These are phyloP conservation scores for Dione juno DNA, from an alignment of 2,888 invertebrate species.

Conservation along the genomic window DNA sequence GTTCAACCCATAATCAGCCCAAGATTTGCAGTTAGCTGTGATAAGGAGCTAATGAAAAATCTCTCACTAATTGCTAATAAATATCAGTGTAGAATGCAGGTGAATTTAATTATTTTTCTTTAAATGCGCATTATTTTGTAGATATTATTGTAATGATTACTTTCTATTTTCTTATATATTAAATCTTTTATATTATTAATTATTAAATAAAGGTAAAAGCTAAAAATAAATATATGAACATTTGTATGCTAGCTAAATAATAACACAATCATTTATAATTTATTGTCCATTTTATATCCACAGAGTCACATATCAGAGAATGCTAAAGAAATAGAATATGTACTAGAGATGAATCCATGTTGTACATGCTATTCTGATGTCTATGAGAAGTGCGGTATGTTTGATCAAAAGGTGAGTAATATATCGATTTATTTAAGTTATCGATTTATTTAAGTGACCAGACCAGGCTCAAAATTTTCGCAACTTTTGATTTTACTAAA, in stretches of 20 bases:
- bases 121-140: no score
- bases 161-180: no score
- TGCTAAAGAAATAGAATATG: constrained; percentile 86
- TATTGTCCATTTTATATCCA: constrained; percentile 46
- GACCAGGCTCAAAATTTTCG: no score
- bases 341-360: constrained; percentile 82
- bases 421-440: neutral
- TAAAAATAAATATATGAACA: neutral
- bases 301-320: constrained; percentile 95
- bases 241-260: neutral
- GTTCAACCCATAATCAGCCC: constrained; percentile 92
- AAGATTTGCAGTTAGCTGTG: constrained; percentile 92
- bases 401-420: constrained; percentile 87
- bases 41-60: constrained; percentile 86
- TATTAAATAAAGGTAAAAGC: no score
- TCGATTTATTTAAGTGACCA: no score
- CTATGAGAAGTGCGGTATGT: constrained; percentile 88
- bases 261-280: neutral
- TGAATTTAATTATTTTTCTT: constrained; percentile 54
- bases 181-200: no score
- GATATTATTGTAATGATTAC: no score
- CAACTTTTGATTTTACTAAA: no score
- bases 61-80: constrained; percentile 87
- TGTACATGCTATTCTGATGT: constrained; percentile 87
- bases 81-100: constrained; percentile 89